Evolutionary conservation across 2,797 vertebrate species (phyloP).

Genomic region (Glossophaga mutica): DNA sequence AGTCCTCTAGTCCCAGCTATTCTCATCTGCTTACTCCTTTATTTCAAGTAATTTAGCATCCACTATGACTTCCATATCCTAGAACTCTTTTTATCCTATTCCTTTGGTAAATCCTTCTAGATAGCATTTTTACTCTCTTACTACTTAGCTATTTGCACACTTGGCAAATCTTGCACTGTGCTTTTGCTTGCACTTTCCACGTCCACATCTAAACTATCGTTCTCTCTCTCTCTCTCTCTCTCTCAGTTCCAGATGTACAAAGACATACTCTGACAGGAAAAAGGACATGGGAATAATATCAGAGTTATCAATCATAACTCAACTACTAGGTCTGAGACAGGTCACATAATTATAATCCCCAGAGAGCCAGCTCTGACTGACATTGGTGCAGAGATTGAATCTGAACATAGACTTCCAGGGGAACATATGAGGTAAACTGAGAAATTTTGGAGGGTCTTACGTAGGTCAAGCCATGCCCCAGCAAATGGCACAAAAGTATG

Average conservation of each 20-base stretch:
- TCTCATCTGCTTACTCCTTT: neutral
- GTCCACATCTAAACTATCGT: neutral
- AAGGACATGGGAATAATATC: neutral
- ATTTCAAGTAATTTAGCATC: neutral
- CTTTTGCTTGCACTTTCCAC: neutral
- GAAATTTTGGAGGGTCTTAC: neutral
- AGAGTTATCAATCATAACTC: neutral
- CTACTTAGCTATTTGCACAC: neutral
- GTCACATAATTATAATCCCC: neutral
- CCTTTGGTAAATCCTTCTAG: neutral
- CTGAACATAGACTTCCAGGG: neutral
- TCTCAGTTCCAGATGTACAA: neutral
- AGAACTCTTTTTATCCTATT: neutral
- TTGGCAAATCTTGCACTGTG: neutral
- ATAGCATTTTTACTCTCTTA: neutral
- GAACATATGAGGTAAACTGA: neutral
- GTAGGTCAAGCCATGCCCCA: neutral
- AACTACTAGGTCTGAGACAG: neutral
- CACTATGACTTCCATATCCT: neutral
- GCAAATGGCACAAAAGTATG: neutral
- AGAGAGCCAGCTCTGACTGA: neutral
- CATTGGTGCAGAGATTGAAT: neutral
- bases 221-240: too few species aligned
- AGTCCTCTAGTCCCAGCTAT: neutral
- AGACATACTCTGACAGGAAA: neutral